phyloP scores from a whole-genome alignment of 2,113 vertebrate species.

The Motacilla alba region DNA sequence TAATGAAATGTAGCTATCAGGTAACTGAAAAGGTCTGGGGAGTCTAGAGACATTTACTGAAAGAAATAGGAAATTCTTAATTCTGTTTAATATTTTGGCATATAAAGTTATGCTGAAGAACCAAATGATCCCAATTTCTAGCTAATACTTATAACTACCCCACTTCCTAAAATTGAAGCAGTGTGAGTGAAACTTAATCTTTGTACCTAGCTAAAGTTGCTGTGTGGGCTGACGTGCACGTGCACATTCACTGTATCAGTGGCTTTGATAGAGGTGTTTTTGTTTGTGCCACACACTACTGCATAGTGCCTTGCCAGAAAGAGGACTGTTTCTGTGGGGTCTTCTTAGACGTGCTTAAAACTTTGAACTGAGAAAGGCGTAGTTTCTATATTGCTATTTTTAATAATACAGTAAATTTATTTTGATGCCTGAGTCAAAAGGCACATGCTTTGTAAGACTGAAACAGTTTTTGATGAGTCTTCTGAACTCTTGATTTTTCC shows the following conservation, averaged over 20 bases:
- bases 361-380: not conserved
- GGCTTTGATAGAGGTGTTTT: not conserved
- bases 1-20: not conserved
- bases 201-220: not conserved
- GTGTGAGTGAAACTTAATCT: not conserved
- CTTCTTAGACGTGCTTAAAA: not conserved
- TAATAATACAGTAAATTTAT: not conserved
- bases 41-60: not conserved
- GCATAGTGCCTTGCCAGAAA: slow-evolving; percentile 61
- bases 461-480: not conserved
- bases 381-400: slow-evolving; percentile 35
- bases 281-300: slow-evolving; percentile 44
- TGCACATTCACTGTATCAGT: slow-evolving; percentile 40
- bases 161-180: not conserved
- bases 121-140: not conserved
- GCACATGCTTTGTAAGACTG: not conserved
- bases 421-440: not conserved
- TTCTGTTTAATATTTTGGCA: not conserved
- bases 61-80: not conserved
- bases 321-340: not conserved
- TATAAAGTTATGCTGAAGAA: not conserved
- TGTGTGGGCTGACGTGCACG: not conserved
- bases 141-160: not conserved
- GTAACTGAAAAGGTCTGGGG: not conserved
- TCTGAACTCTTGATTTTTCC: not conserved